A percentile compares a stretch with the other conserved stretches of the same genome.
phyloP scores from a whole-genome alignment of 2,113 vertebrate species.

The Xenopus tropicalis region DNA sequence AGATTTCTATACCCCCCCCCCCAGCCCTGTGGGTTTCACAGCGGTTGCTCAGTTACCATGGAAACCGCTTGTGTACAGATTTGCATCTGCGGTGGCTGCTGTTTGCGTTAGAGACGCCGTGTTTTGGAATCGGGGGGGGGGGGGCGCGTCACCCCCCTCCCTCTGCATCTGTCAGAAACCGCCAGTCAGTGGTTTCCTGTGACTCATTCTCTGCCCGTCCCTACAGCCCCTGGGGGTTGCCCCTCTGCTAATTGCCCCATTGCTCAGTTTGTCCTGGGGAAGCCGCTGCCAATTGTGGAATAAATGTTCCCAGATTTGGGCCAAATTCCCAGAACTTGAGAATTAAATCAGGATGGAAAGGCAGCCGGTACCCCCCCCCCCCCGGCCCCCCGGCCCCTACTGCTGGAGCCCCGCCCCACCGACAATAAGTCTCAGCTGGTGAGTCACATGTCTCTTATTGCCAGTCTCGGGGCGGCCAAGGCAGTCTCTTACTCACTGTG shows the following conservation, averaged over 20 bases:
- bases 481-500: too few species aligned
- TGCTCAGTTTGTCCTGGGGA: too few species aligned
- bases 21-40: too few species aligned
- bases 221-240: neutral
- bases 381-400: too few species aligned
- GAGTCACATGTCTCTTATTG: neutral
- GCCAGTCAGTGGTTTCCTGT: constrained; percentile 7
- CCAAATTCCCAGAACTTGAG: too few species aligned
- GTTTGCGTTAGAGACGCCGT: constrained; percentile 22
- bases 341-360: too few species aligned
- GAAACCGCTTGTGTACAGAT: neutral
- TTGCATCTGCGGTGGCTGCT: neutral
- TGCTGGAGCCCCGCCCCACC: too few species aligned
- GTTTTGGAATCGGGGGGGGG: neutral
- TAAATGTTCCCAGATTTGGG: too few species aligned
- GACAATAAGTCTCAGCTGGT: constrained; percentile 9
- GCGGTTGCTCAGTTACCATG: neutral
- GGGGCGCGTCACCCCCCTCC: neutral
- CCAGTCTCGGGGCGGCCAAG: neutral
- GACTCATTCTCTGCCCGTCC: constrained; percentile 9
- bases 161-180: neutral
- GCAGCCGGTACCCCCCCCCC: too few species aligned
- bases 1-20: too few species aligned
- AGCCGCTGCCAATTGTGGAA: too few species aligned
- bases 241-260: too few species aligned